Evolutionary conservation across 2,888 invertebrate species (phyloP), one percentile per base, ranked within the genome.

Genomic region (Dendrolimus pini): DNA sequence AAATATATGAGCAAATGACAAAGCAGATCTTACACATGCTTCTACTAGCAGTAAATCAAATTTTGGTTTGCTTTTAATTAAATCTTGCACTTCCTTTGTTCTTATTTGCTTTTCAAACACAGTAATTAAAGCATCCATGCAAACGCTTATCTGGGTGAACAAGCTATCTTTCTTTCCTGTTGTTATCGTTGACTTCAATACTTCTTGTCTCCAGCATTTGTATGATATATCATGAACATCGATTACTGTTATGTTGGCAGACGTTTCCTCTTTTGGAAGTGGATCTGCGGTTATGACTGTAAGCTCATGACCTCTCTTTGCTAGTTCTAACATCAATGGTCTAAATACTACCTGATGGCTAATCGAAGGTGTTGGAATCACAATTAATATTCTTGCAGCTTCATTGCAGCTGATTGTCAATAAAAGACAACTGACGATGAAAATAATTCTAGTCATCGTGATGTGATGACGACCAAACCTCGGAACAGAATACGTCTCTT

Each of bases 311-410:
- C 61, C 59, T 47, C 59, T 55, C 8, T 54, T 59, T 8, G 57
- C 56, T 9, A 61, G 47, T 47, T 61, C 59, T 7, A 55, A 52
- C 2, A 56, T 66, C 10, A 69, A 54, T 1, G 75, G 69, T n/a
- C 74, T 69, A 41, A 71, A 81, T 1, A 77, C 74, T 0, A 81
- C 63, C 66, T 84, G 83, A 59, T 86, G 85, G 57, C 76, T 78
- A 41, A 72, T 68, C 0, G 72, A 72, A 7, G 78, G 75, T 7
- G 65, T 62, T 14, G 75, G 76, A 53, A 70, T 73, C 1, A 71
- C 62, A 0, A 66, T 72, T 12, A 78, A 62, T 52, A 78, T 77
- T 58, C 66, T 72, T 18, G 69, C 69, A 7, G 62, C 53, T 12
- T 71, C 57, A 57, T 55, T 61, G 47, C 55, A 30, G 47, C 55